phyloP scores from a whole-genome alignment of 2,888 invertebrate species.

The Eristalis arbustorum region DNA sequence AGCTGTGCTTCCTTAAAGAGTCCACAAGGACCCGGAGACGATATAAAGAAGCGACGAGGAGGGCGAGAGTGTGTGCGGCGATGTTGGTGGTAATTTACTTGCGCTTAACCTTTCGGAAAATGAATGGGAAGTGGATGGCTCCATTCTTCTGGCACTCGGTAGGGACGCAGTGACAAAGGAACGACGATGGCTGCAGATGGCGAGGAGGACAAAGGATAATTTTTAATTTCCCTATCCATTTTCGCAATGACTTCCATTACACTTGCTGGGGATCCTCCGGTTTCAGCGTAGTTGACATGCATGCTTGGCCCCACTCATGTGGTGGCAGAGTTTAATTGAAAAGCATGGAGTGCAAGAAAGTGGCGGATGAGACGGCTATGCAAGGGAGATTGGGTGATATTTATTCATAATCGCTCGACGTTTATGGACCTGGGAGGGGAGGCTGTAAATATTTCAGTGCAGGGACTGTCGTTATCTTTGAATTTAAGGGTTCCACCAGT shows the following conservation, averaged over 20 bases:
- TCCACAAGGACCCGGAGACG: neutral
- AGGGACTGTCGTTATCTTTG: neutral
- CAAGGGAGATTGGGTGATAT: neutral
- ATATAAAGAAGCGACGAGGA: neutral
- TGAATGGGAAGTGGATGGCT: slow-evolving; percentile 30
- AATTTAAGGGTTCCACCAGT: neutral
- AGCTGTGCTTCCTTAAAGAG: neutral
- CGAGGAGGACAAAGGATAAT: neutral
- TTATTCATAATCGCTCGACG: neutral
- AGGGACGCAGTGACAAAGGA: no score
- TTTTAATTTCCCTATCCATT: slow-evolving; percentile 3
- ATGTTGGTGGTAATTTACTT: slow-evolving; percentile 33
- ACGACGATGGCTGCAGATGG: neutral
- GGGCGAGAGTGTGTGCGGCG: no score
- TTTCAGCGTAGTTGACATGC: neutral
- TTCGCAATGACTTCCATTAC: neutral
- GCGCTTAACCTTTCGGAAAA: slow-evolving; percentile 49
- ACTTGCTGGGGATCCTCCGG: neutral
- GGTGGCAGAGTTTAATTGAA: neutral
- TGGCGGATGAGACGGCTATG: neutral
- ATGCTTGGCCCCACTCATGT: neutral
- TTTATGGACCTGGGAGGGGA: neutral
- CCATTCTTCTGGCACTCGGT: slow-evolving; percentile 14
- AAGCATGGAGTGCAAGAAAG: neutral
- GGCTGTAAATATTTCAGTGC: neutral